Evolutionary conservation across 2,888 invertebrate genomes (phyloP).

Genomic region (Platerodrilus igneus): DNA sequence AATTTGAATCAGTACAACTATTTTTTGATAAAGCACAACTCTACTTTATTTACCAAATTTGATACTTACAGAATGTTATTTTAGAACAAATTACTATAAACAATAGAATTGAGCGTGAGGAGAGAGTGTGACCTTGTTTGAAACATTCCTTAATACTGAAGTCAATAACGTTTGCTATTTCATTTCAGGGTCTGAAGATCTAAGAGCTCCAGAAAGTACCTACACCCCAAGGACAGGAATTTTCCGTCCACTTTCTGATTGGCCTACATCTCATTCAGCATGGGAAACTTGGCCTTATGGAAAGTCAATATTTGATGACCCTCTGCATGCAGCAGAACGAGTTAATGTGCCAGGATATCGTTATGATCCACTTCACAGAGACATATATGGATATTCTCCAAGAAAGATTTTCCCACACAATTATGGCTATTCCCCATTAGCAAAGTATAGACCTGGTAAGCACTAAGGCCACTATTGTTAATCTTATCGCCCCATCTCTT

Average conservation of each 20-base stretch:
- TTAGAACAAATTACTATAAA: too few species aligned
- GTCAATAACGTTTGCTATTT: too few species aligned
- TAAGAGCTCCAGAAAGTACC: constrained; percentile 74
- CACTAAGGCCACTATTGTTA: constrained; percentile 6
- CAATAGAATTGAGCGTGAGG: too few species aligned
- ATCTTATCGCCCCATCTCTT: constrained; percentile 15
- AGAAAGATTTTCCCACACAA: constrained; percentile 83
- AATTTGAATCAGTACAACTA: too few species aligned
- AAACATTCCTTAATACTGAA: constrained; percentile 8
- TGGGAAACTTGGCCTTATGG: constrained; percentile 72
- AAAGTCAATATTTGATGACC: constrained; percentile 87
- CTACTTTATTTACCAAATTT: too few species aligned
- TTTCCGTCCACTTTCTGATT: constrained; percentile 63
- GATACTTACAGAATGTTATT: too few species aligned
- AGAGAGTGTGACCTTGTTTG: neutral
- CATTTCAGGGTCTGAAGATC: constrained; percentile 78
- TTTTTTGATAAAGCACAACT: too few species aligned
- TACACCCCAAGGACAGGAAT: constrained; percentile 60
- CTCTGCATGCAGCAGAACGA: constrained; percentile 73
- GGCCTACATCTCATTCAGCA: constrained; percentile 65
- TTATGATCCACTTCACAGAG: constrained; percentile 85
- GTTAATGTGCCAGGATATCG: constrained; percentile 86
- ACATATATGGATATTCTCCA: constrained; percentile 85
- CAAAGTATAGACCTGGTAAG: constrained; percentile 84
- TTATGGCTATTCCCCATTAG: constrained; percentile 65